phyloP scores from a whole-genome alignment of 2,113 vertebrate species.

The Gambusia affinis region DNA sequence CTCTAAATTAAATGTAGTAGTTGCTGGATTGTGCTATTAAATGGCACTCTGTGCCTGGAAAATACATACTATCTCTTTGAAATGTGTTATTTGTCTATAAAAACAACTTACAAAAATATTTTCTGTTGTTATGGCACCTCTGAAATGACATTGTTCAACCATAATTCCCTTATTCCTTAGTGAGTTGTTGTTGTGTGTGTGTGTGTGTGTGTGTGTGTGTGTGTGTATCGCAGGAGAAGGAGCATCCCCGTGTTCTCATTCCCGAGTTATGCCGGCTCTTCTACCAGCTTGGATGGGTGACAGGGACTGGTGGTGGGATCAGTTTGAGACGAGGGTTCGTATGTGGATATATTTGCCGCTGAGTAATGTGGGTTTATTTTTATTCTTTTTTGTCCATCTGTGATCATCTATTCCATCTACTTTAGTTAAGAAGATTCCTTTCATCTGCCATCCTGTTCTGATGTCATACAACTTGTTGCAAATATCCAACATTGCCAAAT shows the following conservation, averaged over 20 bases:
- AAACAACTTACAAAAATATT: neutral
- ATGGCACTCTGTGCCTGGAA: too few species aligned
- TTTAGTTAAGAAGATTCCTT: neutral
- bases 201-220: too few species aligned
- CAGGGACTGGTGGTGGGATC: slow-evolving; percentile 94
- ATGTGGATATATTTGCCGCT: neutral
- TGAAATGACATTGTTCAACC: neutral
- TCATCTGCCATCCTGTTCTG: neutral
- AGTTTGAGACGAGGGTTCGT: slow-evolving; percentile 90
- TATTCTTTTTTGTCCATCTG: neutral
- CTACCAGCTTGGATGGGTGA: slow-evolving; percentile 96
- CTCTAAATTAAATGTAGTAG: too few species aligned
- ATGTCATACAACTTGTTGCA: neutral
- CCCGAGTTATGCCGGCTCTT: slow-evolving; percentile 93
- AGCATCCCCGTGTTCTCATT: slow-evolving; percentile 90
- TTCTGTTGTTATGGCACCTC: neutral
- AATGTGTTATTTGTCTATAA: neutral
- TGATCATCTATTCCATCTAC: neutral
- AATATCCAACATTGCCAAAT: neutral
- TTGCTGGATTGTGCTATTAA: too few species aligned
- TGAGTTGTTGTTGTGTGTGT: too few species aligned
- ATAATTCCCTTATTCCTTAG: neutral
- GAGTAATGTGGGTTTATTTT: neutral
- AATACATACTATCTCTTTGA: neutral
- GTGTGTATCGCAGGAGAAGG: slow-evolving; percentile 79